Evolutionary conservation across 2,888 invertebrate species (phyloP).

Genomic region (Dolichopus griseipennis): DNA sequence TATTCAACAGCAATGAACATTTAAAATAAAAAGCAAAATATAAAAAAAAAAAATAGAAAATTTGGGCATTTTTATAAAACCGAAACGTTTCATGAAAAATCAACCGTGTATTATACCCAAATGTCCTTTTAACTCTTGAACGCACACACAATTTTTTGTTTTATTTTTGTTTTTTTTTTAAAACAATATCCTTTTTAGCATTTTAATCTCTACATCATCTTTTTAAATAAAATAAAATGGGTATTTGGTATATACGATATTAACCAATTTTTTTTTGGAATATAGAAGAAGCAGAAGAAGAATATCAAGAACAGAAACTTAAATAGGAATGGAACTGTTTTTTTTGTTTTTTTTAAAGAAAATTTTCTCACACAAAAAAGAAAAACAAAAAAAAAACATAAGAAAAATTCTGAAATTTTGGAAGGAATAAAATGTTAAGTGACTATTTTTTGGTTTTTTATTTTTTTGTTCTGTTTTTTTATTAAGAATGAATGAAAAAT

Average conservation of each 20-base stretch:
- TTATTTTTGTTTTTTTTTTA: too few species aligned
- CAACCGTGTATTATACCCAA: conserved; percentile 6
- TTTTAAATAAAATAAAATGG: not conserved
- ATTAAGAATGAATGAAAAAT: too few species aligned
- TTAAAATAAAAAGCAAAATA: too few species aligned
- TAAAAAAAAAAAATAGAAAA: not conserved
- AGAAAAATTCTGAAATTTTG: not conserved
- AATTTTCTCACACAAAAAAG: not conserved
- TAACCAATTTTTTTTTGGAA: not conserved
- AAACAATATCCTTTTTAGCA: conserved; percentile 6
- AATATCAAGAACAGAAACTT: not conserved
- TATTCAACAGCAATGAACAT: not conserved
- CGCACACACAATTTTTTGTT: too few species aligned
- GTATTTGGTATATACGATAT: too few species aligned
- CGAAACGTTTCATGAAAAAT: conserved; percentile 1
- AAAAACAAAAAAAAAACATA: not conserved
- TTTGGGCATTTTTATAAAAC: conserved; percentile 1
- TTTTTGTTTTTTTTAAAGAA: not conserved
- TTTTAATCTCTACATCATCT: conserved; percentile 4
- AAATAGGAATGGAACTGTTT: not conserved
- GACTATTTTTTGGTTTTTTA: too few species aligned
- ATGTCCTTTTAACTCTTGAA: conserved; percentile 6
- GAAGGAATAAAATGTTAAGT: too few species aligned
- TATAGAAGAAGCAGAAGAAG: too few species aligned
- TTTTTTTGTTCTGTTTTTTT: too few species aligned